phyloP scores from a whole-genome alignment of 2,888 invertebrate genomes.

The Drosophila rellima region DNA sequence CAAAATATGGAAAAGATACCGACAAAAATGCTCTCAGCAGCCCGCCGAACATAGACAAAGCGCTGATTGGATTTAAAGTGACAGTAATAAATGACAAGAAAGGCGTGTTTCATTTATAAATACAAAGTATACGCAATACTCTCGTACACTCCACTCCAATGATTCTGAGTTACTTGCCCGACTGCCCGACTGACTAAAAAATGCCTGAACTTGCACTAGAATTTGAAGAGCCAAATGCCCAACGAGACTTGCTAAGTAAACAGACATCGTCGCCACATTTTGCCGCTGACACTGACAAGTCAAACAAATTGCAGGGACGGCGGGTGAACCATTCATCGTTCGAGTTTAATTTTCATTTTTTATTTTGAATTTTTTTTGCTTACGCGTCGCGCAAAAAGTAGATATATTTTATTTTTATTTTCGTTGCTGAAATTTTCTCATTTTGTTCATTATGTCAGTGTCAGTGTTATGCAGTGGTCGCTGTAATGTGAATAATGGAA shows the following conservation, averaged over 20 bases:
- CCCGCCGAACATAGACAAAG: constrained; percentile 70
- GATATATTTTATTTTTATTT: constrained; percentile 20
- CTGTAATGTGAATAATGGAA: constrained; percentile 45
- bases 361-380: constrained; percentile 26
- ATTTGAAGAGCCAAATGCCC: constrained; percentile 16
- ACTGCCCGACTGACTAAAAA: constrained; percentile 2
- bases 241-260: constrained; percentile 59
- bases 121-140: constrained; percentile 48
- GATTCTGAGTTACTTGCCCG: constrained; percentile 16
- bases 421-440: constrained; percentile 22
- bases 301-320: constrained; percentile 70
- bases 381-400: constrained; percentile 33
- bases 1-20: constrained; percentile 3
- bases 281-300: constrained; percentile 70
- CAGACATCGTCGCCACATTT: constrained; percentile 70
- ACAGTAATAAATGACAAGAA: constrained; percentile 83
- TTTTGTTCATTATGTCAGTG: constrained; percentile 58
- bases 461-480: constrained; percentile 52
- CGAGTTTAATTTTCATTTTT: constrained; percentile 43
- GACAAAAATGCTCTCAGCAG: constrained; percentile 28
- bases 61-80: constrained; percentile 83
- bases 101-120: constrained; percentile 77
- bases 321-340: constrained; percentile 50
- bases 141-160: constrained; percentile 7
- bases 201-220: constrained; percentile 54